Evolutionary conservation across 1,140 invertebrate species (phyloP).

Genomic region (Macrocentrus cingulum): DNA sequence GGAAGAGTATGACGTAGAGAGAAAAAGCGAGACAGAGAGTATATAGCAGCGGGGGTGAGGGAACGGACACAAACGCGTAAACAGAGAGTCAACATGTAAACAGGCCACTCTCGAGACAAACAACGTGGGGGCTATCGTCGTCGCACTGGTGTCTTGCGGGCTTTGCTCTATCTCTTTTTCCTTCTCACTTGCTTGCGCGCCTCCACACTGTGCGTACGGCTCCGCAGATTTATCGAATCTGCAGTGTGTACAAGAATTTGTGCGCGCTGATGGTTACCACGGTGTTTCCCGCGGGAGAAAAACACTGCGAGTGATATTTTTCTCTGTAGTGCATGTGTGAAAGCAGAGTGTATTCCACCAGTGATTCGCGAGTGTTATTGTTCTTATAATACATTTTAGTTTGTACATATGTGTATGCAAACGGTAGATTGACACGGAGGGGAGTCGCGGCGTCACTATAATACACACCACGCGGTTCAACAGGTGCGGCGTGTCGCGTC

Average conservation of each 20-base stretch:
- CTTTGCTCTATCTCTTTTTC: slow-evolving; percentile 17
- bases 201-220: slow-evolving; percentile 25
- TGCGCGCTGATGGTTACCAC: no score
- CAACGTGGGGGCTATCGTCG: slow-evolving; percentile 57
- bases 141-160: slow-evolving; percentile 32
- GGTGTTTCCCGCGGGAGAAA: no score
- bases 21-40: slow-evolving; percentile 23
- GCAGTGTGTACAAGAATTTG: background rate
- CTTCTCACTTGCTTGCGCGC: slow-evolving; percentile 14
- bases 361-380: no score
- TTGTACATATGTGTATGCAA: no score
- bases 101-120: slow-evolving; percentile 61
- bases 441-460: no score
- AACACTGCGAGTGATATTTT: no score
- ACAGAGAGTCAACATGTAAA: slow-evolving; percentile 61
- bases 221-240: slow-evolving; percentile 27
- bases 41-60: slow-evolving; percentile 22
- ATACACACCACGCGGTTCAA: slow-evolving; percentile 28
- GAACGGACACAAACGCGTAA: slow-evolving; percentile 51
- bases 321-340: no score
- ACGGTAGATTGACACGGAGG: no score
- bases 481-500: slow-evolving; percentile 31
- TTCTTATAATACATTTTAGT: no score
- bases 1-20: background rate
- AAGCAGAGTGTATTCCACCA: no score